Evolutionary conservation across 2,113 vertebrate species (phyloP), one percentile per base, ranked within the genome.

Genomic region (Barnardius zonarius): DNA sequence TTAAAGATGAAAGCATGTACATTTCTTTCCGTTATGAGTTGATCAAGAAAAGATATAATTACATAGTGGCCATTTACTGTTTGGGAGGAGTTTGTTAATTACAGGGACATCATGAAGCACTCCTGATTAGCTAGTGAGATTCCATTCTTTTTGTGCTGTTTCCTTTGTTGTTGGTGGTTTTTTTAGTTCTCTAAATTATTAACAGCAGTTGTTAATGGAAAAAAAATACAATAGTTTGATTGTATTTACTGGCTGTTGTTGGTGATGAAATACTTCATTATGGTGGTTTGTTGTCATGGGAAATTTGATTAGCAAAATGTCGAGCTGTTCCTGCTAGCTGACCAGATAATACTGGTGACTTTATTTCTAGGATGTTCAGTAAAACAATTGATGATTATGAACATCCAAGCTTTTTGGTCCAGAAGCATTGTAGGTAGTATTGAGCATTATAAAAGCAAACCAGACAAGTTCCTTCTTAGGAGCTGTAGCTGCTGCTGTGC

Each of bases 31-130:
- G 49, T 92, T 85, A 69, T 54, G 75, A 95, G 78, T 83, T 94
- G 84, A 94, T 95, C 67, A 74, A 92, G 81, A 92, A 93, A 63
- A 91, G 73, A 81, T 84, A 2, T 97, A 95, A 96, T 96, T 95
- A 95, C 24, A n/a, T 17, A 75, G 43, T 82, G 77, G 77, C 81
- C 86, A 84, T 80, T 94, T 92, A 84, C 80, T 95, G 3, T 61
- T 72, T 2, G 54, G 94, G 93, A 95, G 89, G 93, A 95, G 94
- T 23, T 25, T 82, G 66, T 68, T 97, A 91, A 95, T 93, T 87
- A 75, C 57, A 64, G 35, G 68, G 57, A 52, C 73, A 91, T 95
- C 74, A 43, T 78, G 67, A 86, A 89, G 57, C 84, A 48, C 52
- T 93, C 25, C 31, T 55, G 77, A 92, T 95, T 84, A 84, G 74